These are phyloP conservation scores for Callochromis pleurospilus DNA, from an alignment of 2,113 vertebrate genomes.

Conservation along the genomic window DNA sequence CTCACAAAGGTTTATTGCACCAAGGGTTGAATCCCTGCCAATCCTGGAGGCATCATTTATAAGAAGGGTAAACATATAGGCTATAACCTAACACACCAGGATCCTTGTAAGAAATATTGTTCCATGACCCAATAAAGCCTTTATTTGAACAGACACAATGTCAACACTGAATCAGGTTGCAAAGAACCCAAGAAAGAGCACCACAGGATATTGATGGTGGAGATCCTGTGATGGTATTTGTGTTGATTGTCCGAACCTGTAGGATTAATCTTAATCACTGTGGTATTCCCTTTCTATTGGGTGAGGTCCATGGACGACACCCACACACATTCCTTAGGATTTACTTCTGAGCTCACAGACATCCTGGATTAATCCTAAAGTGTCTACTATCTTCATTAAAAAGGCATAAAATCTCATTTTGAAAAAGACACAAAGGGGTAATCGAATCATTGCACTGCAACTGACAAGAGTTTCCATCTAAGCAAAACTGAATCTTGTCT, in stretches of 20 bases:
- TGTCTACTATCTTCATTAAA: not conserved
- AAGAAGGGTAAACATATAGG: not conserved
- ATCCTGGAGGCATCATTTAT: not conserved
- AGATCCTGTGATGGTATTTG: conserved; percentile 14
- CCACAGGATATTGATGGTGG: conserved; percentile 6
- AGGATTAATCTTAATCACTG: conserved; percentile 40
- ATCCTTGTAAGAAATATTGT: not conserved
- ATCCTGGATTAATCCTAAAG: not conserved
- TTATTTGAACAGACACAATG: not conserved
- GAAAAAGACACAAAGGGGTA: not conserved
- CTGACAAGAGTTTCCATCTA: not conserved
- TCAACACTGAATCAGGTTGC: not conserved
- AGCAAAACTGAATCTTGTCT: not conserved
- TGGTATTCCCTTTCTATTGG: conserved; percentile 16
- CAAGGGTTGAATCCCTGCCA: not conserved
- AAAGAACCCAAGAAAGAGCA: not conserved
- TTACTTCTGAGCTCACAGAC: not conserved
- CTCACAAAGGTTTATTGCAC: not conserved
- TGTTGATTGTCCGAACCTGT: conserved; percentile 35
- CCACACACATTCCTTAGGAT: conserved; percentile 8
- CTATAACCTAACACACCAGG: not conserved
- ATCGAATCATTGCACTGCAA: not conserved
- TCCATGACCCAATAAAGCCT: not conserved
- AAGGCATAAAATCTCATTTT: not conserved
- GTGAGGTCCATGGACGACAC: conserved; percentile 25